Percentiles rank a stretch among this genome's conserved stretches.
phyloP scores from a whole-genome alignment of 2,113 vertebrate species.

The Onychorhynchus coronatus region DNA sequence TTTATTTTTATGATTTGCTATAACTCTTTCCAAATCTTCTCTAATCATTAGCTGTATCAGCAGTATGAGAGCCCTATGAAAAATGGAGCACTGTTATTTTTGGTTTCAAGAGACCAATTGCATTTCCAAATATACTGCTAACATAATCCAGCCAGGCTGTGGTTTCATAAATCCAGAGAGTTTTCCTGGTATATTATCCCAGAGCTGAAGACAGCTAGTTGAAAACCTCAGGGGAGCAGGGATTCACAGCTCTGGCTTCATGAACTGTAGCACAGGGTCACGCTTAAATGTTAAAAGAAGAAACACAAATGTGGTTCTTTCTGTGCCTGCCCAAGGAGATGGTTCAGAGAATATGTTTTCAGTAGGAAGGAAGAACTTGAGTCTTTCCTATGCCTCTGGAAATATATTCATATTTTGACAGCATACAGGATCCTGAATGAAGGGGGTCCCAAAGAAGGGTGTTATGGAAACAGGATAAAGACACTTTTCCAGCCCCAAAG shows the following conservation, averaged over 20 bases:
- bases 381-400: background rate
- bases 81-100: slow-evolving; percentile 36
- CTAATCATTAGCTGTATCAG: slow-evolving; percentile 58
- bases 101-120: slow-evolving; percentile 58
- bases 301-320: background rate
- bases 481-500: background rate
- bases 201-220: slow-evolving; percentile 19
- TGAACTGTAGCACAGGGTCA: background rate
- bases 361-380: background rate
- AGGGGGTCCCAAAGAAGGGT: background rate
- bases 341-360: background rate
- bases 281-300: background rate
- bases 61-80: slow-evolving; percentile 16
- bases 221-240: background rate
- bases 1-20: slow-evolving; percentile 46
- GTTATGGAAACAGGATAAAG: background rate
- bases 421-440: background rate
- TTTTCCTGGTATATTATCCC: slow-evolving; percentile 37
- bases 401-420: background rate
- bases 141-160: slow-evolving; percentile 40
- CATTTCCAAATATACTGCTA: slow-evolving; percentile 54
- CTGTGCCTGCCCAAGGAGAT: background rate
- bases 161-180: slow-evolving; percentile 51
- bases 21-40: slow-evolving; percentile 38
- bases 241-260: slow-evolving; percentile 42